These are phyloP conservation scores for Agrotis exclamationis DNA, from an alignment of 2,888 invertebrate genomes.

Conservation along the genomic window DNA sequence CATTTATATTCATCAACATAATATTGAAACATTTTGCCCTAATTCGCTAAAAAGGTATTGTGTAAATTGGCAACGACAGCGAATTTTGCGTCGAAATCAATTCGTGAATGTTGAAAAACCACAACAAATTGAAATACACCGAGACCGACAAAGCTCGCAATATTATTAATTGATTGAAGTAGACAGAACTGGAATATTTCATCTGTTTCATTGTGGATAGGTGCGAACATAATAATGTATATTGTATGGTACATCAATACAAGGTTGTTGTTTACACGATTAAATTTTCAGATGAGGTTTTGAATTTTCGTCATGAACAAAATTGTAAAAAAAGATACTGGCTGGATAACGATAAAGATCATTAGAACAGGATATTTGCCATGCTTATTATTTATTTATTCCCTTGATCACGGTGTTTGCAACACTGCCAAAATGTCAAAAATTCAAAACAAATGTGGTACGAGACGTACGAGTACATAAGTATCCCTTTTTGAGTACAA, in stretches of 20 bases:
- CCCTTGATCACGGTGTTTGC: too few relatives aligned
- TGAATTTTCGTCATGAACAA: not conserved
- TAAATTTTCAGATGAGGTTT: not conserved
- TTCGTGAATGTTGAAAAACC: constrained; percentile 68
- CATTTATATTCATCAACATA: constrained; percentile 46
- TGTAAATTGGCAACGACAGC: constrained; percentile 58
- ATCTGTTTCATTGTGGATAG: constrained; percentile 27
- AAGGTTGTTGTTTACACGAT: constrained; percentile 3
- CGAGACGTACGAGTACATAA: too few relatives aligned
- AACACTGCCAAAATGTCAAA: too few relatives aligned
- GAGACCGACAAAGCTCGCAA: constrained; percentile 60
- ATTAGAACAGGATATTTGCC: too few relatives aligned
- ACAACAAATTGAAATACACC: constrained; percentile 70
- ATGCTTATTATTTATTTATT: too few relatives aligned
- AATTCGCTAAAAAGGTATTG: constrained; percentile 62
- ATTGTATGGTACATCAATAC: not conserved
- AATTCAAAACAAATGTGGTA: too few relatives aligned
- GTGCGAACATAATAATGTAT: not conserved
- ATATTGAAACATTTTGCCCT: constrained; percentile 52
- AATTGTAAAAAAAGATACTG: too few relatives aligned
- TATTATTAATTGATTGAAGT: constrained; percentile 65
- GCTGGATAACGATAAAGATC: too few relatives aligned
- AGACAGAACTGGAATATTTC: constrained; percentile 41
- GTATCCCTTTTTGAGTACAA: too few relatives aligned
- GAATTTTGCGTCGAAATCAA: constrained; percentile 64